Percentiles rank a stretch among this genome's conserved stretches.
phyloP scores from a whole-genome alignment of 1,140 invertebrate species.

The Diabrotica virgifera region DNA sequence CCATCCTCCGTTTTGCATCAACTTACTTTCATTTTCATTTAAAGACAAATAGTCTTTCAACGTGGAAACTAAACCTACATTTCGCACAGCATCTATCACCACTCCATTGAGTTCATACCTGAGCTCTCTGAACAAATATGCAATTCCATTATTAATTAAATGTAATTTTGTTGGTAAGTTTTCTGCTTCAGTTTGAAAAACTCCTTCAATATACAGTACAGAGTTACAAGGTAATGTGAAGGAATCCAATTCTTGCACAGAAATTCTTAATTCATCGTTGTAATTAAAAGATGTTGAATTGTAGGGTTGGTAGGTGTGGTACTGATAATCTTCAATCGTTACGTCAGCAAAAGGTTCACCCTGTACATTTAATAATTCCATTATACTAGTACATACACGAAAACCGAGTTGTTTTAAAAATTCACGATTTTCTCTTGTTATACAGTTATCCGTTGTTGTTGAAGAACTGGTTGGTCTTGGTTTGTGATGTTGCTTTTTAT shows the following conservation, averaged over 20 bases:
- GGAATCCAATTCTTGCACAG: conserved; percentile 16
- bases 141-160: conserved; percentile 46
- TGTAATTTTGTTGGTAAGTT: conserved; percentile 28
- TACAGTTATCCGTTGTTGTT: conserved; percentile 6
- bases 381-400: conserved; percentile 23
- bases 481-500: background rate
- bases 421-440: conserved; percentile 15
- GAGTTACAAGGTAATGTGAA: conserved; percentile 17
- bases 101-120: too few species aligned
- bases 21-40: too few species aligned
- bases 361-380: conserved; percentile 21
- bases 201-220: conserved; percentile 31
- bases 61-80: too few species aligned
- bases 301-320: too few species aligned
- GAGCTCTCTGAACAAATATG: conserved; percentile 50
- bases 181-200: conserved; percentile 24
- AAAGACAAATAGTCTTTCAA: too few species aligned
- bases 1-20: too few species aligned
- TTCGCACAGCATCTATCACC: too few species aligned
- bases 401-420: conserved; percentile 20
- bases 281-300: conserved; percentile 6
- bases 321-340: conserved; percentile 14
- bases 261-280: conserved; percentile 18
- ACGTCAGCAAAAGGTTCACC: conserved; percentile 6
- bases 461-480: conserved; percentile 5